Evolutionary conservation across 2,797 vertebrate species (phyloP).

Genomic region (Tapirus indicus): DNA sequence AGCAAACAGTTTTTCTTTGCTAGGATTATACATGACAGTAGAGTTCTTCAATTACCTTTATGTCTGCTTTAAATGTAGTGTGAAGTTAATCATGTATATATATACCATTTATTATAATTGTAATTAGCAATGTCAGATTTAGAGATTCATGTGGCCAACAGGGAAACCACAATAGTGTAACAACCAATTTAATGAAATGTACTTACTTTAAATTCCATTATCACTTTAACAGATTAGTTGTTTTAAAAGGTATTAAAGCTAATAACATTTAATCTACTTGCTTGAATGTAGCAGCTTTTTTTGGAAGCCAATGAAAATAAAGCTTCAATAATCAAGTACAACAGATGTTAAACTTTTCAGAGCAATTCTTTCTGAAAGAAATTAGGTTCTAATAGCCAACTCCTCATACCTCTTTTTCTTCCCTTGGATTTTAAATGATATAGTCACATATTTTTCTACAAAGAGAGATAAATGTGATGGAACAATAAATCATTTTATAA

Average conservation of each 20-base stretch:
- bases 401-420: neutral
- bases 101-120: slow-evolving; percentile 71
- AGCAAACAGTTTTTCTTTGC: slow-evolving; percentile 63
- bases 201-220: slow-evolving; percentile 87
- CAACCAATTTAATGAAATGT: slow-evolving; percentile 83
- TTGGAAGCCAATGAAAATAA: slow-evolving; percentile 82
- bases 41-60: slow-evolving; percentile 78
- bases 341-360: slow-evolving; percentile 82
- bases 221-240: slow-evolving; percentile 86
- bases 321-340: slow-evolving; percentile 79
- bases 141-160: slow-evolving; percentile 80
- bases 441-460: slow-evolving; percentile 61
- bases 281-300: slow-evolving; percentile 83
- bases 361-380: slow-evolving; percentile 78
- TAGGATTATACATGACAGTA: slow-evolving; percentile 55
- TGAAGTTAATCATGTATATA: slow-evolving; percentile 80
- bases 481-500: slow-evolving; percentile 58
- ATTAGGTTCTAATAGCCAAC: slow-evolving; percentile 63
- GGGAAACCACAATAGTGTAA: slow-evolving; percentile 83
- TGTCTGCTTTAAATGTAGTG: slow-evolving; percentile 77
- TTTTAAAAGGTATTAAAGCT: slow-evolving; percentile 87
- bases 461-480: slow-evolving; percentile 56
- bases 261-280: slow-evolving; percentile 88
- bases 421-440: slow-evolving; percentile 70
- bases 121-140: slow-evolving; percentile 84